Conservation (phyloP, 2,888 invertebrate species). For the Melieria picta region DNA sequence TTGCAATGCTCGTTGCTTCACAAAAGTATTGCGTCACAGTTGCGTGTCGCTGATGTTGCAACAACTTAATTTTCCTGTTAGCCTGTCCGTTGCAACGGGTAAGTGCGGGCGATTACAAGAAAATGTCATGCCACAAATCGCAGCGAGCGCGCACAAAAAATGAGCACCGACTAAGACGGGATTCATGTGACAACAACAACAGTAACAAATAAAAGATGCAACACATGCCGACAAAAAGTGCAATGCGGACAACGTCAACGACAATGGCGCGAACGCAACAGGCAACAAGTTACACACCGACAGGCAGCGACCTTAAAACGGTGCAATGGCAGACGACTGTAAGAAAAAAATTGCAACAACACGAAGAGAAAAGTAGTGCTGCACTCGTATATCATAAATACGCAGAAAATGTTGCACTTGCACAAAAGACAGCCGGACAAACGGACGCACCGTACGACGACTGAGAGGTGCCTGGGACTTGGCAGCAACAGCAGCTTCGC, state of each 20-base stretch:
- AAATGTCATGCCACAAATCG: conserved; percentile 51
- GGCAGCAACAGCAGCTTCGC: background rate
- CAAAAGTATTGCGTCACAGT: conserved; percentile 46
- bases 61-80: conserved; percentile 54
- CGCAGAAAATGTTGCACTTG: conserved; percentile 47
- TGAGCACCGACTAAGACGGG: background rate
- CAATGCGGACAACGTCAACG: conserved; percentile 15
- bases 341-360: too few species aligned
- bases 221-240: conserved; percentile 29
- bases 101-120: conserved; percentile 58
- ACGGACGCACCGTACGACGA: too few species aligned
- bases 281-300: conserved; percentile 48
- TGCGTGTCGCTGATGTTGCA: conserved; percentile 46
- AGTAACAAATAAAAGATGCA: conserved; percentile 4
- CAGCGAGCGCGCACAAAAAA: background rate
- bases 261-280: conserved; percentile 48
- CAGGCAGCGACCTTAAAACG: conserved; percentile 5
- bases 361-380: background rate
- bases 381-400: conserved; percentile 53
- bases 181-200: background rate
- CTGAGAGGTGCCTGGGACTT: background rate
- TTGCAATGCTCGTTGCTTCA: too few species aligned
- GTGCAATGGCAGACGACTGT: too few species aligned
- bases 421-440: conserved; percentile 18
- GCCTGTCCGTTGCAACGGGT: conserved; percentile 51